Conservation (phyloP, 1,140 invertebrate genomes). For the Leptopilina clavipes region DNA sequence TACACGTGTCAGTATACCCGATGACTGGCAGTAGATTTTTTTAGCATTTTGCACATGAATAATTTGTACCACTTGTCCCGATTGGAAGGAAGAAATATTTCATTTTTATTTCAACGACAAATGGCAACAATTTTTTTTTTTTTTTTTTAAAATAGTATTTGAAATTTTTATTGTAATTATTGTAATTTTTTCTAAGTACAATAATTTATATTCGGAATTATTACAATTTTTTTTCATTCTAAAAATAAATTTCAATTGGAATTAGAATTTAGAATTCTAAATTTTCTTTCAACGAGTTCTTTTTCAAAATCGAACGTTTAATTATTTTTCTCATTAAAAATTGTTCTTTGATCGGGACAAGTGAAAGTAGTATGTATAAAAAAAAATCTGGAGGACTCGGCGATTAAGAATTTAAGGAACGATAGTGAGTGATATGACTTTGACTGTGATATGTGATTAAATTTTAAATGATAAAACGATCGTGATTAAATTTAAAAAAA, state of each 20-base stretch:
- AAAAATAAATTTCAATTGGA: too few relatives aligned
- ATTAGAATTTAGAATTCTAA: too few relatives aligned
- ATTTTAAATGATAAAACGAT: conserved; percentile 6
- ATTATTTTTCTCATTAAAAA: neutral
- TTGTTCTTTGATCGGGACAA: neutral
- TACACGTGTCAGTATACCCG: neutral
- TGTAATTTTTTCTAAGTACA: too few relatives aligned
- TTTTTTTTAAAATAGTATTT: too few relatives aligned
- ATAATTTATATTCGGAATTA: too few relatives aligned
- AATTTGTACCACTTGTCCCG: neutral
- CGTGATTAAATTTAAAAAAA: conserved; percentile 8
- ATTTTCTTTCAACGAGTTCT: too few relatives aligned
- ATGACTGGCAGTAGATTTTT: neutral
- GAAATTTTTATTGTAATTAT: too few relatives aligned
- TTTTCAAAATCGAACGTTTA: neutral
- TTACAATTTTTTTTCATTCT: too few relatives aligned
- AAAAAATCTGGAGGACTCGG: conserved; percentile 13
- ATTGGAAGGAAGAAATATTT: neutral
- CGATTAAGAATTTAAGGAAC: conserved; percentile 26
- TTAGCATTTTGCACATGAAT: neutral
- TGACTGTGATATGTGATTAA: conserved; percentile 50
- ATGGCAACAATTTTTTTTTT: too few relatives aligned
- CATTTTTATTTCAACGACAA: too few relatives aligned
- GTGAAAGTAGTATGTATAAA: conserved; percentile 9
- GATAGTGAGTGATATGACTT: conserved; percentile 23